Percentiles rank a stretch among this genome's conserved stretches.
Evolutionary conservation across 2,888 invertebrate genomes (phyloP).

Genomic region (Dasypogon diadema): DNA sequence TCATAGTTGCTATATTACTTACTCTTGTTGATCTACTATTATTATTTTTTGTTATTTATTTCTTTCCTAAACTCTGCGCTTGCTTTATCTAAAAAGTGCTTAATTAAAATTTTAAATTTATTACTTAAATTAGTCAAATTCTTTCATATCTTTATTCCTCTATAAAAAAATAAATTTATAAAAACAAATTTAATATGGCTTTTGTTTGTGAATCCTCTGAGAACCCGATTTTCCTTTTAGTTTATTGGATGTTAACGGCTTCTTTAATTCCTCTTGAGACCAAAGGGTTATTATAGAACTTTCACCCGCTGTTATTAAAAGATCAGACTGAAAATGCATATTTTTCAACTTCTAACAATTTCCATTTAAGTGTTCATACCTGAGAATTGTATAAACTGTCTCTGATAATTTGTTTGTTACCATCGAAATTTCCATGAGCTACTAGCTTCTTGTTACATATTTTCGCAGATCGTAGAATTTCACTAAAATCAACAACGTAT

Average conservation of each 20-base stretch:
- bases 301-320: constrained; percentile 80
- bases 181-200: constrained; percentile 30
- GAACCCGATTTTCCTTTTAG: not conserved
- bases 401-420: constrained; percentile 80
- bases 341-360: not conserved
- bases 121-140: too few species aligned
- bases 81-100: too few species aligned
- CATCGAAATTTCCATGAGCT: constrained; percentile 72
- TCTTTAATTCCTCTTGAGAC: constrained; percentile 60
- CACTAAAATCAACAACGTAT: too few species aligned
- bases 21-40: too few species aligned
- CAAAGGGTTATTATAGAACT: constrained; percentile 75
- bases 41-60: too few species aligned
- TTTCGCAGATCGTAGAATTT: constrained; percentile 70
- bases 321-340: constrained; percentile 62
- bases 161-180: too few species aligned
- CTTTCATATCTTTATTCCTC: too few species aligned
- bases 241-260: not conserved
- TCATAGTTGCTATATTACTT: too few species aligned
- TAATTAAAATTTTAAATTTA: too few species aligned
- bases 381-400: constrained; percentile 75
- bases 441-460: constrained; percentile 70
- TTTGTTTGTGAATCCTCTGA: not conserved
- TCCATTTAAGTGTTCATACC: constrained; percentile 68
- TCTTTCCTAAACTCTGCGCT: too few species aligned